Evolutionary conservation across 53 echinoderm and acorn worm species (phyloP).

Genomic region (Zoroaster sp.): DNA sequence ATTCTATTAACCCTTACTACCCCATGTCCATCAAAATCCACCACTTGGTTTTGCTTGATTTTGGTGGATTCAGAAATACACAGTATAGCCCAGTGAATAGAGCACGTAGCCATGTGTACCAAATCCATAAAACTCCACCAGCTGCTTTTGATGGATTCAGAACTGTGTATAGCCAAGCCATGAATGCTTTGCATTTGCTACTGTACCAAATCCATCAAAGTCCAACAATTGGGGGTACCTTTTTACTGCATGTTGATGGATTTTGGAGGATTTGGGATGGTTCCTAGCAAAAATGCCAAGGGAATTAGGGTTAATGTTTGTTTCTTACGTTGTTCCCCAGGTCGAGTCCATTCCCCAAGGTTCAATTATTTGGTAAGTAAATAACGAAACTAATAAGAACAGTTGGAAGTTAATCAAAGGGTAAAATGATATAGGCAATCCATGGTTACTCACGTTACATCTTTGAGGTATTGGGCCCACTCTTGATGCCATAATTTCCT

Average conservation of each 20-base stretch:
- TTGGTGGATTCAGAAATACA: no score
- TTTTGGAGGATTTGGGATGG: no score
- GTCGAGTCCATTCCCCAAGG: constrained; percentile 72
- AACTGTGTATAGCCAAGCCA: not conserved
- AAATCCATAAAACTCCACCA: no score
- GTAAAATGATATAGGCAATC: not conserved
- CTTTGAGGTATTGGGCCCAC: no score
- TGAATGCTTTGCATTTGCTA: not conserved
- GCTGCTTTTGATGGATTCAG: not conserved
- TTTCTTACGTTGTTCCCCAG: constrained; percentile 10
- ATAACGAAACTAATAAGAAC: not conserved
- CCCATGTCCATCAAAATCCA: no score
- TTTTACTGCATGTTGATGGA: not conserved
- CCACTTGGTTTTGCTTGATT: no score
- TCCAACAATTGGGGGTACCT: no score
- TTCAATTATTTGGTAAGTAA: constrained; percentile 72
- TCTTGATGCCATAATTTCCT: no score
- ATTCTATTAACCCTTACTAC: no score
- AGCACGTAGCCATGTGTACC: no score
- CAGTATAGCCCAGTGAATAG: no score
- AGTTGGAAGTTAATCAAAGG: not conserved
- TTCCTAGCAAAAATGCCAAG: no score
- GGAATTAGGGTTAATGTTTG: not conserved
- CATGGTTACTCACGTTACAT: not conserved
- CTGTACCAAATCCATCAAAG: not conserved